A percentile compares a stretch with the other conserved stretches of the same genome.
These are phyloP conservation scores for Tubulanus polymorphus DNA, from an alignment of 2,888 invertebrate species.

Conservation along the genomic window DNA sequence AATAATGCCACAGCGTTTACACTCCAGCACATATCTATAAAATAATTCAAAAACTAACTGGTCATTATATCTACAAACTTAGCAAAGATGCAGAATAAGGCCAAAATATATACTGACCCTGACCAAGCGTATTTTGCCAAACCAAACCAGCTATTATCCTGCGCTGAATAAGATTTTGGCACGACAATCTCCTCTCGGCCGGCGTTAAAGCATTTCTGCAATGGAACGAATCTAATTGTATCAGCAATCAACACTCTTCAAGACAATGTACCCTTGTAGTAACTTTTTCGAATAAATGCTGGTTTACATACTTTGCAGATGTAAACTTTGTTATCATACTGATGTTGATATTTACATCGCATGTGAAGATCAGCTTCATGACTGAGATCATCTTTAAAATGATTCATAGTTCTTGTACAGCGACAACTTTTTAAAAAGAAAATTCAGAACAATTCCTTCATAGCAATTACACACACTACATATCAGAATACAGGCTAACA, in stretches of 20 bases:
- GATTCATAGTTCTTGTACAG: slow-evolving; percentile 53
- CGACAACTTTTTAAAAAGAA: slow-evolving; percentile 34
- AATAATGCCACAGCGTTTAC: slow-evolving; percentile 70
- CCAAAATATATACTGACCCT: slow-evolving; percentile 57
- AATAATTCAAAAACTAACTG: neutral
- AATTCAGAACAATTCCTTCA: neutral
- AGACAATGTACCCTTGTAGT: too few species aligned
- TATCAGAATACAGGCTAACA: neutral
- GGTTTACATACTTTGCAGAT: slow-evolving; percentile 54
- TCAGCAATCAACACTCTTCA: too few species aligned
- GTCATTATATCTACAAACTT: neutral
- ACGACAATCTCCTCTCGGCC: slow-evolving; percentile 64
- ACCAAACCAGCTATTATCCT: slow-evolving; percentile 64
- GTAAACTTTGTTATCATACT: slow-evolving; percentile 63
- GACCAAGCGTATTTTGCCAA: slow-evolving; percentile 74
- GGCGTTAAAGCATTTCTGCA: slow-evolving; percentile 60
- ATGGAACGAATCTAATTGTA: slow-evolving; percentile 9
- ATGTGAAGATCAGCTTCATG: slow-evolving; percentile 36
- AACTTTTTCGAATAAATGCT: too few species aligned
- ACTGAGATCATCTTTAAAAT: slow-evolving; percentile 38
- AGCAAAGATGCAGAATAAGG: neutral
- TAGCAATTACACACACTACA: neutral
- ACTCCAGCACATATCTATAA: slow-evolving; percentile 65
- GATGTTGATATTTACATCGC: slow-evolving; percentile 65
- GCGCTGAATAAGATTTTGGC: slow-evolving; percentile 56